Evolutionary conservation across 2,113 vertebrate species (phyloP).

Genomic region (Loxodonta africana): DNA sequence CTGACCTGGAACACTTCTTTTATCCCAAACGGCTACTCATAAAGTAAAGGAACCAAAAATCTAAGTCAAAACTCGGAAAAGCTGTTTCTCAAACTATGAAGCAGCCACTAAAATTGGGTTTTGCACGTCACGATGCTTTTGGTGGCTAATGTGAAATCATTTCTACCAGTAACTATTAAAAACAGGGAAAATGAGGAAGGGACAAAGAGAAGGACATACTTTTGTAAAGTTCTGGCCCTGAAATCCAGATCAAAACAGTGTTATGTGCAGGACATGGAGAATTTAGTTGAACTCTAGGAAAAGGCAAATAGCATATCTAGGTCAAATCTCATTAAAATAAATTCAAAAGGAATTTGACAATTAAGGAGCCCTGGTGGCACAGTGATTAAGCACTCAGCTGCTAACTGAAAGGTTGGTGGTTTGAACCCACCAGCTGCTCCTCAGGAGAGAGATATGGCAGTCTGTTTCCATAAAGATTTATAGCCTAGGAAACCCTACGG

Average conservation of each 20-base stretch:
- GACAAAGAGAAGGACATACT: neutral
- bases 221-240: neutral
- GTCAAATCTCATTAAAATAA: conserved; percentile 49
- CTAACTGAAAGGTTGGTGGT: no score
- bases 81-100: conserved; percentile 24
- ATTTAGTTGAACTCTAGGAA: neutral
- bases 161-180: conserved; percentile 8
- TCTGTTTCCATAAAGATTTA: no score
- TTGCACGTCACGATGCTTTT: neutral
- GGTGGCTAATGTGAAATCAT: conserved; percentile 8
- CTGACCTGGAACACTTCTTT: neutral
- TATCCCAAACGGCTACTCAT: neutral
- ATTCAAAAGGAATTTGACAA: neutral
- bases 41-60: conserved; percentile 45
- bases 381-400: no score
- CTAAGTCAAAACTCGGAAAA: neutral
- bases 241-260: neutral
- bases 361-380: no score
- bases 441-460: no score
- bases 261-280: neutral
- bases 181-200: neutral
- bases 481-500: no score
- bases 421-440: no score
- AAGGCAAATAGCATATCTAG: conserved; percentile 5
- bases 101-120: neutral